phyloP scores from a whole-genome alignment of 2,888 invertebrate genomes.

The Eupithecia centaureata region DNA sequence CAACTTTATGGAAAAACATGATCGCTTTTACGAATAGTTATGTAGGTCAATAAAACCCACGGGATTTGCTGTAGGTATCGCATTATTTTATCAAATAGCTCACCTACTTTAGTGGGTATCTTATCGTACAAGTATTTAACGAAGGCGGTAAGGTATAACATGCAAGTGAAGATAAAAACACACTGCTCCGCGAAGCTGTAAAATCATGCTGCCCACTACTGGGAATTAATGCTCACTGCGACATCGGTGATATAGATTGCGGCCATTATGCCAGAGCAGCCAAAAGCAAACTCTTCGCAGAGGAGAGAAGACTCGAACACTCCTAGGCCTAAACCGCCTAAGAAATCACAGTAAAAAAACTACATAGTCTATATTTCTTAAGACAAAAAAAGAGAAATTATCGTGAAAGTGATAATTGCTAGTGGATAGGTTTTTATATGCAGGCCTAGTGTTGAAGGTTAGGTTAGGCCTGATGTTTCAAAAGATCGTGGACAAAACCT shows the following conservation, averaged over 20 bases:
- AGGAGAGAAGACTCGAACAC: constrained; percentile 90
- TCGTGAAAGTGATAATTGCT: neutral
- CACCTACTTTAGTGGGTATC: neutral
- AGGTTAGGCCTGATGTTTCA: neutral
- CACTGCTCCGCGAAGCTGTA: neutral
- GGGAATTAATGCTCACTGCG: constrained; percentile 60
- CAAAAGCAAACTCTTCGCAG: constrained; percentile 94
- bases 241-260: constrained; percentile 93
- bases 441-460: neutral
- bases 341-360: constrained; percentile 37
- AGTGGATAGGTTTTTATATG: neutral
- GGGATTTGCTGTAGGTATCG: neutral
- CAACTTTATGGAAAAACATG: neutral
- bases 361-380: neutral
- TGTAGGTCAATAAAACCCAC: neutral
- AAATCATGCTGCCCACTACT: neutral
- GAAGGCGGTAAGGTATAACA: neutral
- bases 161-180: neutral
- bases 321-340: constrained; percentile 90
- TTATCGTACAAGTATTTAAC: neutral
- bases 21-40: neutral
- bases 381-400: neutral
- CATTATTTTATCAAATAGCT: neutral
- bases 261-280: constrained; percentile 96
- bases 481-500: neutral